Evolutionary conservation across 1,140 invertebrate species (phyloP).

Genomic region (Hycleus cichorii): DNA sequence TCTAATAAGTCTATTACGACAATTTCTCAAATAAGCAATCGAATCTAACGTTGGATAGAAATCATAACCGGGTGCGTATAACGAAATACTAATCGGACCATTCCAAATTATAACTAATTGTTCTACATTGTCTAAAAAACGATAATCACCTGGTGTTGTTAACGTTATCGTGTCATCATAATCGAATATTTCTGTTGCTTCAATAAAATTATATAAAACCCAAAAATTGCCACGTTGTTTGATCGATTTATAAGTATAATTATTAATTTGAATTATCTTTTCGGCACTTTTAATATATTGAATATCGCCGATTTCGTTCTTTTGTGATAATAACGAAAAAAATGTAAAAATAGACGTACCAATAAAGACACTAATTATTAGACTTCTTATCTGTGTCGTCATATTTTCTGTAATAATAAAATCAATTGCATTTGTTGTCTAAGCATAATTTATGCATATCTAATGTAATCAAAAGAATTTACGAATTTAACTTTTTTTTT

Average conservation of each 20-base stretch:
- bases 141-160: slow-evolving; percentile 50
- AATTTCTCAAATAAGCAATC: slow-evolving; percentile 49
- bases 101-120: slow-evolving; percentile 31
- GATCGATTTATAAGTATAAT: neutral
- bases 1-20: slow-evolving; percentile 42
- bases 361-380: too few species aligned
- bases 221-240: slow-evolving; percentile 71
- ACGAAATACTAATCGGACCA: slow-evolving; percentile 58
- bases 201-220: slow-evolving; percentile 78
- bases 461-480: too few species aligned
- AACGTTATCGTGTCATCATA: slow-evolving; percentile 63
- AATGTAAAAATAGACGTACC: too few species aligned
- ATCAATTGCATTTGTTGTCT: too few species aligned
- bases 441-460: too few species aligned
- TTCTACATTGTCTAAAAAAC: slow-evolving; percentile 22
- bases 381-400: too few species aligned
- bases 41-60: slow-evolving; percentile 48
- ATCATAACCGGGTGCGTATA: slow-evolving; percentile 60
- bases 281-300: too few species aligned
- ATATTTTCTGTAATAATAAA: too few species aligned
- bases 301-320: too few species aligned
- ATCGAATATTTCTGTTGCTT: slow-evolving; percentile 39
- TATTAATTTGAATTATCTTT: neutral
- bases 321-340: too few species aligned
- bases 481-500: too few species aligned